Conservation (phyloP, 2,797 vertebrate genomes). For the Poeciliopsis paucimaculata region DNA sequence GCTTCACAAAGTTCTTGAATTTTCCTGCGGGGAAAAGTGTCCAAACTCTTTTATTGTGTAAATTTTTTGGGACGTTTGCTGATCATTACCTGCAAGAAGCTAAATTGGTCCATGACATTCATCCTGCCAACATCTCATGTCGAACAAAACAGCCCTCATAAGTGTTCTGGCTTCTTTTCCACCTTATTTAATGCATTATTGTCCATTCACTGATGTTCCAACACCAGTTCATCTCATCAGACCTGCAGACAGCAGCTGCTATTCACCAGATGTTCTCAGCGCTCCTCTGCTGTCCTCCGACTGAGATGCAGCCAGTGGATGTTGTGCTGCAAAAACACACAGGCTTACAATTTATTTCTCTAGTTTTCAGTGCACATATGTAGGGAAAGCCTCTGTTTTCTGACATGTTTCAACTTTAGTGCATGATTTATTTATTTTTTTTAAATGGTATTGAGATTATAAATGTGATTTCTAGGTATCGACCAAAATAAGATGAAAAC, state of each 20-base stretch:
- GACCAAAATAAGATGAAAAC: no score
- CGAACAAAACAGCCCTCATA: not conserved
- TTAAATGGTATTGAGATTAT: no score
- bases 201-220: conserved; percentile 12
- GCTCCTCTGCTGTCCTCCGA: conserved; percentile 51
- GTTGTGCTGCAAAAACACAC: conserved; percentile 67
- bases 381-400: no score
- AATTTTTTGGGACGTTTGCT: not conserved
- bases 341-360: no score
- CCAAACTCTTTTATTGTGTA: not conserved
- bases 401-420: no score
- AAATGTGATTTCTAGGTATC: no score
- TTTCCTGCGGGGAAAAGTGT: no score
- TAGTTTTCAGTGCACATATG: no score
- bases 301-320: conserved; percentile 79
- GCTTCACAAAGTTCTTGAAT: no score
- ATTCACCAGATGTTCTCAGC: conserved; percentile 85
- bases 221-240: not conserved
- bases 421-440: no score
- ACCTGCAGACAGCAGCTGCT: conserved; percentile 75
- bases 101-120: not conserved
- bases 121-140: not conserved
- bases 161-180: not conserved
- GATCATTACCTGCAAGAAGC: not conserved
- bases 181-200: conserved; percentile 17